Base-by-base conservation (phyloP, 1,140 invertebrate species). In the Caerostris darwini region DNA sequence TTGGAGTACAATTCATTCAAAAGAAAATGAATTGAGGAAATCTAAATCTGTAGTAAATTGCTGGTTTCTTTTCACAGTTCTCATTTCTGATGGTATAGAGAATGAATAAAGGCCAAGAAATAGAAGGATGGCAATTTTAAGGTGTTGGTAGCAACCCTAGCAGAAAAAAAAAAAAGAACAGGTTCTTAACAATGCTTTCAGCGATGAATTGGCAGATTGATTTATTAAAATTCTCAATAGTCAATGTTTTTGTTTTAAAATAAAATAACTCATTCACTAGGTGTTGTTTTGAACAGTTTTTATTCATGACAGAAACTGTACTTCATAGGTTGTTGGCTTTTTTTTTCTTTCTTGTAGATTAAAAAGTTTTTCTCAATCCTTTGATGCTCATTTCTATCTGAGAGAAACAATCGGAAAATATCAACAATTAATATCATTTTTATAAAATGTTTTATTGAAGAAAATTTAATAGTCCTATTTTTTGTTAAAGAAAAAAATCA, bases 151-250 rank as follows among this genome's bases (percentile, higher is more conserved):
- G 19, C 19, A 7, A 19, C 5, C 17, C n/a, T 34, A 71, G 69
- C 69, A 77, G 19, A 34, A 34, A 34, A 34, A 34, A n/a, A 34
- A 34, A 34, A 34, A 34, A 34, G 34, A 34, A 34, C 34, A 34
- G 69, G 34, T 77, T 50, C 7, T 34, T 77, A 50, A 77, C 69
- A 77, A 77, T 77, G 69, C 69, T 77, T 77, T 77, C 69, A 53
- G 8, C 69, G 69, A 77, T 77, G 69, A 77, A 50, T 50, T 34
- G 3, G 34, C 7, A 34, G 69, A 77, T 77, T 77, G 34, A 77
- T 77, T 77, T 77, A 77, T 77, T 77, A 34, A 10, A 77, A 34
- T 53, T 77, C 7, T 71, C 19, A 50, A 0, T 34, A 50, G 8
- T 34, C 34, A 50, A 77, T 53, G 34, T 77, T 50, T 53, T 53